phyloP scores from a whole-genome alignment of 2,113 vertebrate genomes.

The Aldabrachelys gigantea region DNA sequence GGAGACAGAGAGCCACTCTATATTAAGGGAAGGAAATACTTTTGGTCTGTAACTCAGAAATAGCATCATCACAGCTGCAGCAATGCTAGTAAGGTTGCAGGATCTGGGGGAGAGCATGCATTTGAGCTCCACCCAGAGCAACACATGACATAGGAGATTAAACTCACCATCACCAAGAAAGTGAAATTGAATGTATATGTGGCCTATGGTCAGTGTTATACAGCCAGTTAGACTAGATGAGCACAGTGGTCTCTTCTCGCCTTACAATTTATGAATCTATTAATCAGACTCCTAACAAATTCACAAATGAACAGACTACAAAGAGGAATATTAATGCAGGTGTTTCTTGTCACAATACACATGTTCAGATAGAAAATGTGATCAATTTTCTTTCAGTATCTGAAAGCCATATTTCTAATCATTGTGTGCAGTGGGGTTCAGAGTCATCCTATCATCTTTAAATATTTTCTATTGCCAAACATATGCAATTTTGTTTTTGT shows the following conservation, averaged over 20 bases:
- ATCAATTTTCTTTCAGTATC: background rate
- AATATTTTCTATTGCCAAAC: slow-evolving; percentile 44
- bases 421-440: background rate
- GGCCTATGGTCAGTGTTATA: background rate
- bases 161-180: background rate
- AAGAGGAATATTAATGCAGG: background rate
- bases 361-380: background rate
- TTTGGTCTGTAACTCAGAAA: background rate
- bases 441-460: background rate
- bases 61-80: fast-evolving
- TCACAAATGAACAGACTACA: background rate
- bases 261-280: background rate
- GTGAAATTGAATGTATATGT: fast-evolving
- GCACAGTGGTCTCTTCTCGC: background rate
- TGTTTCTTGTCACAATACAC: background rate
- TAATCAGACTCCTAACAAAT: background rate
- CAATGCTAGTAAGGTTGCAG: fast-evolving
- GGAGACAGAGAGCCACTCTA: background rate
- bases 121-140: background rate
- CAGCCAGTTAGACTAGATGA: background rate
- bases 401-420: fast-evolving
- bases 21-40: background rate
- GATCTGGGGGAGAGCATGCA: fast-evolving
- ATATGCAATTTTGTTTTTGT: slow-evolving; percentile 14
- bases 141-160: background rate